These are phyloP conservation scores for Remorina albescens DNA, from an alignment of 2,797 vertebrate genomes.

Conservation along the genomic window DNA sequence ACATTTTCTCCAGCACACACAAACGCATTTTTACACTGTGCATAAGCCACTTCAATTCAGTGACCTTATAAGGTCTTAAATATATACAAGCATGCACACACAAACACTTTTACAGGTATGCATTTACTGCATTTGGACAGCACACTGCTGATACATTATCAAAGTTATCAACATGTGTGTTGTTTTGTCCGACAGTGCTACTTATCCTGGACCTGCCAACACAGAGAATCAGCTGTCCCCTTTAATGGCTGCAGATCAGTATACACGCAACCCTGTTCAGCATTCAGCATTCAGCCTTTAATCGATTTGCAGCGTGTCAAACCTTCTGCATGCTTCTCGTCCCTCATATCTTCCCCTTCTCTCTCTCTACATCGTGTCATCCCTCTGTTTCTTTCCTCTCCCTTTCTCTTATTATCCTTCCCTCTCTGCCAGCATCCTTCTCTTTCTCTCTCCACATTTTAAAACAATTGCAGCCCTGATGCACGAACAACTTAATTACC, in stretches of 20 bases:
- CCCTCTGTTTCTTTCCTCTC: slow-evolving; percentile 14
- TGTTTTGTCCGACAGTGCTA: no score
- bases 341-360: slow-evolving; percentile 11
- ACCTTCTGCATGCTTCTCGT: slow-evolving; percentile 49
- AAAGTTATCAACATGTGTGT: no score
- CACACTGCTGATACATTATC: slow-evolving; percentile 41
- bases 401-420: neutral
- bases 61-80: neutral
- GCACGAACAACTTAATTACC: slow-evolving; percentile 39
- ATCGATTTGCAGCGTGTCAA: slow-evolving; percentile 62
- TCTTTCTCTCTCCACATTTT: slow-evolving; percentile 3
- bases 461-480: slow-evolving; percentile 32
- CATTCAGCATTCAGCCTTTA: slow-evolving; percentile 53
- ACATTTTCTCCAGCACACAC: neutral
- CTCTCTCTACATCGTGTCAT: neutral
- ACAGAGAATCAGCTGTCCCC: slow-evolving; percentile 46
- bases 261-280: slow-evolving; percentile 29
- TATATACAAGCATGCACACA: no score
- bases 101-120: no score
- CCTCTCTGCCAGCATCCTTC: neutral
- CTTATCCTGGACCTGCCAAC: slow-evolving; percentile 50
- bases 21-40: neutral
- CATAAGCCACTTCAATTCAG: neutral
- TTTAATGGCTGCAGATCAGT: slow-evolving; percentile 48
- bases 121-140: neutral